Evolutionary conservation across 35 echinoderm and acorn worm species (phyloP), one percentile per base, ranked within the genome.

Genomic region (Eucidaris tribuloides): DNA sequence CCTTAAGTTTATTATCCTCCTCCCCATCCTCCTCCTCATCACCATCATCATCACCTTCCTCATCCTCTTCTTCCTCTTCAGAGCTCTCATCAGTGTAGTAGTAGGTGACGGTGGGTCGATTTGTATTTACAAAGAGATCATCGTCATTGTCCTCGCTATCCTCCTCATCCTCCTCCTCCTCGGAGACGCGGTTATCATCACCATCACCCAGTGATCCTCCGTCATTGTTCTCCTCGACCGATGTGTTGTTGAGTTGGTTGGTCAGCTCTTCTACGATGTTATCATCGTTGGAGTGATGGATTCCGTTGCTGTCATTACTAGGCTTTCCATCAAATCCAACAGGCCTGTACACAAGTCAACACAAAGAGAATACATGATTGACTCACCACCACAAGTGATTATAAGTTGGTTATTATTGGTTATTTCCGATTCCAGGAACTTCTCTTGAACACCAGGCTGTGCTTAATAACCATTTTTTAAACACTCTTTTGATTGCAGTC

Each of bases 71-170:
- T 15, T 97, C 94, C 38, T 89, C 90, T 31, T 72, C 72, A 38
- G 71, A 55, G 46, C 86, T 92, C 15, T 89, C 87, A 18, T 85
- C 82, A 3, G 88, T 78, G 70, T 86, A 86, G 40, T 86, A 92
- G 79, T 88, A 97, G 4, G 78, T 89, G 36, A 97, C 85, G 0
- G 74, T 64, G 5, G 94, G 94, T 76, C 90, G 50, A 54, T 97
- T 97, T 0, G 94, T 97, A 30, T 97, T 97, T 7, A 97, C 86
- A 74, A 93, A 98, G 57, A 98, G 41, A 30, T 98, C 95, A 48
- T 92, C 90, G 52, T 98, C 95, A 56, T 97, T 89, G 48, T 98
- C 95, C 33, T 77, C 84, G 46, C 92, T 90, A 27, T 62, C 68
- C 5, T 83, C 59, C 2, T 58, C 50, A 45, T 88, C 84, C 14